Conservation (phyloP, 2,113 vertebrate species). For the Pelmatolapia mariae region DNA sequence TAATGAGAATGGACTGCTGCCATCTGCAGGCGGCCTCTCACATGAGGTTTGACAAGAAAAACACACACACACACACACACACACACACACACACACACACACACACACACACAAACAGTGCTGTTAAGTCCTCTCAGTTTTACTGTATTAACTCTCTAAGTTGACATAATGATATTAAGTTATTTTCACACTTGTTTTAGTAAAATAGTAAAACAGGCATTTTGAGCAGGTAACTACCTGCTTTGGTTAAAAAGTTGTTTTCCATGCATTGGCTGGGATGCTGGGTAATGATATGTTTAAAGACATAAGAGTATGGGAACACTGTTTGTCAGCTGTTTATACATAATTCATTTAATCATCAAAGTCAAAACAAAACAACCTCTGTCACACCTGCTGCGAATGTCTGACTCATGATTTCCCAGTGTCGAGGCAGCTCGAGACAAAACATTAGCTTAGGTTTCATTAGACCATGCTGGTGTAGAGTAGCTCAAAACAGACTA, state of each 20-base stretch:
- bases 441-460: not conserved
- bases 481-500: not conserved
- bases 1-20: constrained; percentile 70
- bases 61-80: too few relatives aligned
- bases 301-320: constrained; percentile 38
- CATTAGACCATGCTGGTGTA: not conserved
- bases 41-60: constrained; percentile 73
- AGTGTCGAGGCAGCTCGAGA: not conserved
- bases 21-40: constrained; percentile 57
- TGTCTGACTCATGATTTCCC: constrained; percentile 4
- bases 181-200: not conserved
- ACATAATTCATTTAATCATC: constrained; percentile 61
- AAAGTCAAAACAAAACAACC: not conserved
- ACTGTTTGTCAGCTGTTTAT: constrained; percentile 41
- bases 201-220: not conserved
- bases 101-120: not conserved
- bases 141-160: not conserved
- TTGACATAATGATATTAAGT: not conserved
- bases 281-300: constrained; percentile 73
- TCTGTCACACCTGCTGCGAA: constrained; percentile 46
- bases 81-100: too few relatives aligned
- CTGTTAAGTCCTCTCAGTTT: not conserved
- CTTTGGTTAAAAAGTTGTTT: not conserved
- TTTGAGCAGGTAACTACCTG: not conserved
- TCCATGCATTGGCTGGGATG: not conserved